phyloP scores from a whole-genome alignment of 2,113 vertebrate species.

The Cyanocitta stelleri region DNA sequence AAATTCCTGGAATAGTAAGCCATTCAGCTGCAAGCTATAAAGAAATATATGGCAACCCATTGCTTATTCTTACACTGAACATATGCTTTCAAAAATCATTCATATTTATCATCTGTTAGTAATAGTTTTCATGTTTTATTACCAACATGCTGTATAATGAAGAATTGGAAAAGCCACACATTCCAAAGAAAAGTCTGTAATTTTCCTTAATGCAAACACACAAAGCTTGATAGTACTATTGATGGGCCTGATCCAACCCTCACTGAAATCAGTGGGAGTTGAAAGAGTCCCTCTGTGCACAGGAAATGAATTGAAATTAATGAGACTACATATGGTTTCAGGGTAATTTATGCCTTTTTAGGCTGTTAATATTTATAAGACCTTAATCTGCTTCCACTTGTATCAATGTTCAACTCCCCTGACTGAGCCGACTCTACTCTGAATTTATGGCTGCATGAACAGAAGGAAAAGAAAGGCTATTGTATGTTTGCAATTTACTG shows the following conservation, averaged over 20 bases:
- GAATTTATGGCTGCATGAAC: not conserved
- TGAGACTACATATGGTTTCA: slow-evolving; percentile 26
- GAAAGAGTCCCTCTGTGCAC: not conserved
- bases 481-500: not conserved
- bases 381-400: slow-evolving; percentile 33
- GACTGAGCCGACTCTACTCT: not conserved
- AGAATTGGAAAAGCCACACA: not conserved
- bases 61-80: not conserved
- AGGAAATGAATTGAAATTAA: slow-evolving; percentile 54
- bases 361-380: slow-evolving; percentile 27
- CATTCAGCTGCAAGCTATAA: slow-evolving; percentile 25
- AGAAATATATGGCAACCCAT: slow-evolving; percentile 10
- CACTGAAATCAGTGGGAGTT: slow-evolving; percentile 19
- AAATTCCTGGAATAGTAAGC: not conserved
- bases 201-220: slow-evolving; percentile 24
- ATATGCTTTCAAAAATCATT: slow-evolving; percentile 50
- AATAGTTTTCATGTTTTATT: slow-evolving; percentile 40
- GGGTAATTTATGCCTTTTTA: slow-evolving; percentile 23
- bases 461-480: not conserved
- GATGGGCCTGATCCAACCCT: slow-evolving; percentile 22
- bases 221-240: not conserved
- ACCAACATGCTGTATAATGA: slow-evolving; percentile 28
- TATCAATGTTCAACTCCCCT: not conserved
- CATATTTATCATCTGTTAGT: slow-evolving; percentile 23
- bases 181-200: slow-evolving; percentile 25